A percentile compares a stretch with the other conserved stretches of the same genome.
These are phyloP conservation scores for Luffia ferchaultella DNA, from an alignment of 2,888 invertebrate genomes.

Conservation along the genomic window DNA sequence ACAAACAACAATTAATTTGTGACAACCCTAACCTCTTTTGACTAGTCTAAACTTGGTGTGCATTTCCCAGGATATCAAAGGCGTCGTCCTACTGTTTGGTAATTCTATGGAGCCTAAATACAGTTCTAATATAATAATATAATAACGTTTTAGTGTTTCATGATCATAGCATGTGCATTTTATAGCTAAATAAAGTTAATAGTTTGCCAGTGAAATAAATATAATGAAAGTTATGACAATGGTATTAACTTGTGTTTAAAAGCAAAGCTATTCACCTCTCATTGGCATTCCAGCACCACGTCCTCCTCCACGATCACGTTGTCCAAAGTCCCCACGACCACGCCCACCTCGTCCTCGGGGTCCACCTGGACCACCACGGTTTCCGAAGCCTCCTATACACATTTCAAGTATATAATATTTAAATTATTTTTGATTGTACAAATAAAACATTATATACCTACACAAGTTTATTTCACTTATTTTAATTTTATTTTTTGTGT, in stretches of 20 bases:
- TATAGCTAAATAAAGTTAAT: neutral
- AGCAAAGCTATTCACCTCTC: slow-evolving; percentile 54
- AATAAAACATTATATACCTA: no score
- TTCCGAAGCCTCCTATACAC: slow-evolving; percentile 37
- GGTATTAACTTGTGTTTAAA: no score
- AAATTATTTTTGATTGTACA: neutral
- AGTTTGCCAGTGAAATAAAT: neutral
- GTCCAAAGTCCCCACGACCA: slow-evolving; percentile 50
- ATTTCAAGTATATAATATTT: neutral
- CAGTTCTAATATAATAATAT: no score
- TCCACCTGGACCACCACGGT: slow-evolving; percentile 47
- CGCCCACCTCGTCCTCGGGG: slow-evolving; percentile 46
- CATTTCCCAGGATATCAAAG: no score
- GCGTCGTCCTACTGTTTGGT: no score
- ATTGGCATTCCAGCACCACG: slow-evolving; percentile 46
- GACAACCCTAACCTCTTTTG: no score
- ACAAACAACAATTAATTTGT: no score
- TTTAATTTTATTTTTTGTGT: no score
- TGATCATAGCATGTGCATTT: neutral
- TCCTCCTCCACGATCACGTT: slow-evolving; percentile 39
- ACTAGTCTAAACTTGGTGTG: no score
- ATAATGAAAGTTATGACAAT: no score
- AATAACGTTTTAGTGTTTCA: neutral
- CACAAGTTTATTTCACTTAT: no score
- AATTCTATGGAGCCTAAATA: no score